These are phyloP conservation scores for Caenorhabditis drosophilae DNA, from an alignment of 2,888 invertebrate species.

Conservation along the genomic window DNA sequence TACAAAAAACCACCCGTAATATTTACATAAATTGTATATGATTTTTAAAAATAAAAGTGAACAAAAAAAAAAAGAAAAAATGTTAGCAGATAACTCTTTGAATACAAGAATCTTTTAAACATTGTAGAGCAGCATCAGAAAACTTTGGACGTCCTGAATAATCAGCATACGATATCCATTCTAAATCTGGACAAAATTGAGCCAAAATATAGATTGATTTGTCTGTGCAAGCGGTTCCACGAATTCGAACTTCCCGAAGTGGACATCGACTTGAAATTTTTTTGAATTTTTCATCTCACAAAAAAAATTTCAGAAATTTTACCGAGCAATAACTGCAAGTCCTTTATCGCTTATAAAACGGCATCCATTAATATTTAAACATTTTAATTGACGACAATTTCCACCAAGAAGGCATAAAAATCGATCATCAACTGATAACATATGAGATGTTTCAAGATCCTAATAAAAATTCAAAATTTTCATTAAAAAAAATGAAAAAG, in stretches of 20 bases:
- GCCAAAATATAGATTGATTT: conserved; percentile 64
- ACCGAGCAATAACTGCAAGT: conserved; percentile 61
- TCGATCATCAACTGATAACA: conserved; percentile 67
- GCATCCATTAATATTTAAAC: conserved; percentile 68
- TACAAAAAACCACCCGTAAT: too few relatives aligned
- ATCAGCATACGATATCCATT: conserved; percentile 67
- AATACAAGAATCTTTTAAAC: conserved; percentile 63
- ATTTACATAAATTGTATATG: too few relatives aligned
- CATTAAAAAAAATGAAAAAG: too few relatives aligned
- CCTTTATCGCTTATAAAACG: conserved; percentile 66
- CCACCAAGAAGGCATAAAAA: conserved; percentile 62
- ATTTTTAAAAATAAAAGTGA: too few relatives aligned
- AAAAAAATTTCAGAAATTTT: conserved; percentile 1
- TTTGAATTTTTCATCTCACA: background rate
- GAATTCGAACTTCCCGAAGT: conserved; percentile 63
- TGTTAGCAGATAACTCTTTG: conserved; percentile 67
- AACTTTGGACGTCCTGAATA: conserved; percentile 66
- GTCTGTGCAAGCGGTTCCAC: conserved; percentile 68
- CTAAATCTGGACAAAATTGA: conserved; percentile 66
- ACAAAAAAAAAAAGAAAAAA: too few relatives aligned
- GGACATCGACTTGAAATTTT: conserved; percentile 49
- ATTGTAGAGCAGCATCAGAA: conserved; percentile 63
- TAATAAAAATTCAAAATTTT: conserved; percentile 22
- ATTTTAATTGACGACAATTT: conserved; percentile 55
- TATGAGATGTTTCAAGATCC: conserved; percentile 67